Evolutionary conservation across 2,888 invertebrate species (phyloP), one percentile per base, ranked within the genome.

Genomic region (Mamestra brassicae): DNA sequence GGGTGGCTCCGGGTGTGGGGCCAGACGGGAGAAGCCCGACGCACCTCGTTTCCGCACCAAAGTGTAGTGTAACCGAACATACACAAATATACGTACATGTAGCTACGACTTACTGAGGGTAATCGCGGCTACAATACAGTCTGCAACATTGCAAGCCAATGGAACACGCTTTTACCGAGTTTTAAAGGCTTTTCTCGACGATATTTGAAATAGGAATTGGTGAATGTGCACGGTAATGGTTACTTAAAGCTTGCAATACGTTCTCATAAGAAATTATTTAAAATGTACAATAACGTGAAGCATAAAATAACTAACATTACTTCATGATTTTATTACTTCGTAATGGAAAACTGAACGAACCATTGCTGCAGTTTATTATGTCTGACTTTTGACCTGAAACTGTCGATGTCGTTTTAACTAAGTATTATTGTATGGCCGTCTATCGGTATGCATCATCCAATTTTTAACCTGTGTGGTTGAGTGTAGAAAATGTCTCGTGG

Each of bases 21-120:
- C 95, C 94, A 96, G 96, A 96, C 96, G 94, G 96, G 96, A 96
- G 96, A 92, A 91, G 87, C 90, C 89, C 91, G 90, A 94, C 95
- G 95, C 94, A 95, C 93, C 95, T 94, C 95, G 91, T 90, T 95
- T 95, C 95, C 95, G 95, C 94, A 93, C 89, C 91, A 90, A 89
- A 91, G 91, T 93, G 91, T 90, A 92, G 84, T 88, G 87, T 91
- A 92, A 87, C 89, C 86, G 75, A 81, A 87, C 84, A 85, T 84
- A 88, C 72, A 87, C 83, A 90, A 76, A 87, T 88, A 91, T 90
- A 92, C 89, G 88, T 89, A 80, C 83, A 90, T 90, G 89, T 91
- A 92, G 88, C 83, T 90, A 92, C 88, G 84, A 87, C 89, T 86
- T 89, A 92, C 88, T 81, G 85, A 87, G 89, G 88, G 91, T 91